Conservation (phyloP, 2,113 vertebrate species). For the Tauraco erythrolophus region DNA sequence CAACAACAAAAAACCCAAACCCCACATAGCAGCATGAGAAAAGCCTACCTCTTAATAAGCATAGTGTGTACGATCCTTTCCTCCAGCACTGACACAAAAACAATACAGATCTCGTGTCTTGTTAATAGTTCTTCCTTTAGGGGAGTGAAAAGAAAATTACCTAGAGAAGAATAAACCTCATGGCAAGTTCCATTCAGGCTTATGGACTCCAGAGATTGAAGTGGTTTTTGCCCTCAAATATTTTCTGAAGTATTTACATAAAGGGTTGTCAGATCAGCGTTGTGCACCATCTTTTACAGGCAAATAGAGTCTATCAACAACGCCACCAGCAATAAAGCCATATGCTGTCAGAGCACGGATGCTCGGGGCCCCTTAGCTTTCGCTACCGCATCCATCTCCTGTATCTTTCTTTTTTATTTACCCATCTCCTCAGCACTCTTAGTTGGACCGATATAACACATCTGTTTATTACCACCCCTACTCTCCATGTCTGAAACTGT, state of each 20-base stretch:
- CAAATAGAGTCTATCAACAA: neutral
- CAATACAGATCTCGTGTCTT: constrained; percentile 39
- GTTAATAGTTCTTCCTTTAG: constrained; percentile 43
- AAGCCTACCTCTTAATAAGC: constrained; percentile 24
- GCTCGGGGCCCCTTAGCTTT: neutral
- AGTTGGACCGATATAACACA: neutral
- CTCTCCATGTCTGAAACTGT: neutral
- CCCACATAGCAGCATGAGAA: neutral
- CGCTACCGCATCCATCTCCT: neutral
- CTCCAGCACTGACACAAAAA: constrained; percentile 28
- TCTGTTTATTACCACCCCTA: neutral
- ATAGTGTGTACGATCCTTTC: constrained; percentile 9
- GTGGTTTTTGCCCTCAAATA: neutral
- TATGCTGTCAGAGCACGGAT: neutral
- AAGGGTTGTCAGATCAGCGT: constrained; percentile 22
- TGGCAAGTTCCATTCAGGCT: constrained; percentile 37
- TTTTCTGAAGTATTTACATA: constrained; percentile 27
- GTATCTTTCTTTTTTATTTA: neutral
- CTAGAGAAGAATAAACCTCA: neutral
- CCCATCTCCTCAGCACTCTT: neutral
- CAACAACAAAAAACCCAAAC: neutral
- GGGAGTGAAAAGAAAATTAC: constrained; percentile 24
- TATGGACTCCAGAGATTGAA: neutral
- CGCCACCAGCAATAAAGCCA: neutral
- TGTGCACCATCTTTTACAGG: neutral